A percentile compares a stretch with the other conserved stretches of the same genome.
Conservation (phyloP, 2,113 vertebrate species). For the Siniperca knerii region DNA sequence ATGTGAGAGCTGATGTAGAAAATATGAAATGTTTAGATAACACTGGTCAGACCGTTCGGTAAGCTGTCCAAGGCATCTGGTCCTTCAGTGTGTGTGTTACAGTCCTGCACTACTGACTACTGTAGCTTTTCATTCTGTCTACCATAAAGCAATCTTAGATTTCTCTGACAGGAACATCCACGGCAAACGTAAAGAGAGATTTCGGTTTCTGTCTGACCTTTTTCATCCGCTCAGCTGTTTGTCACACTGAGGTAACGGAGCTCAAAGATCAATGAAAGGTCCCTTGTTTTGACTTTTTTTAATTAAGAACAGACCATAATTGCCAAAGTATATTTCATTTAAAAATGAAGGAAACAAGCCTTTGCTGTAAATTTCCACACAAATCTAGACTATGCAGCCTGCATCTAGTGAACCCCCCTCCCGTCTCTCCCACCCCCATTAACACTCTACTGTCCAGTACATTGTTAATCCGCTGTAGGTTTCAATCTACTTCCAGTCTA, state of each 20-base stretch:
- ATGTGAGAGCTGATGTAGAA: constrained; percentile 4
- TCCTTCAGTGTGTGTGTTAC: neutral
- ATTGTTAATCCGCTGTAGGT: constrained; percentile 27
- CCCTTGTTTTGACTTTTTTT: neutral
- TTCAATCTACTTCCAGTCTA: constrained; percentile 15
- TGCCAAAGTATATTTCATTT: neutral
- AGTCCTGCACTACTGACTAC: neutral
- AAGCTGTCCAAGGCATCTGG: neutral
- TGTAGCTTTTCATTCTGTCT: neutral
- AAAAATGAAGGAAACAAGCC: neutral
- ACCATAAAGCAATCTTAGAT: neutral
- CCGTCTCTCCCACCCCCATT: neutral
- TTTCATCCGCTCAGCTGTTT: neutral
- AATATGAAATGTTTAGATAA: constrained; percentile 31
- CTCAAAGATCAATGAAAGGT: neutral
- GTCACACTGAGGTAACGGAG: neutral
- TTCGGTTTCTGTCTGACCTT: neutral
- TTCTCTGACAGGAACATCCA: constrained; percentile 2
- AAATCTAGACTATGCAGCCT: neutral
- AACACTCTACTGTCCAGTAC: constrained; percentile 10
- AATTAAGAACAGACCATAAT: too few relatives aligned
- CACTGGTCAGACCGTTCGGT: neutral
- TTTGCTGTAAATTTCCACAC: neutral
- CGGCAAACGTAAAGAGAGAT: fast-evolving
- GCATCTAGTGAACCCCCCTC: neutral